Evolutionary conservation across 2,888 invertebrate species (phyloP).

Genomic region (Melieria picta): DNA sequence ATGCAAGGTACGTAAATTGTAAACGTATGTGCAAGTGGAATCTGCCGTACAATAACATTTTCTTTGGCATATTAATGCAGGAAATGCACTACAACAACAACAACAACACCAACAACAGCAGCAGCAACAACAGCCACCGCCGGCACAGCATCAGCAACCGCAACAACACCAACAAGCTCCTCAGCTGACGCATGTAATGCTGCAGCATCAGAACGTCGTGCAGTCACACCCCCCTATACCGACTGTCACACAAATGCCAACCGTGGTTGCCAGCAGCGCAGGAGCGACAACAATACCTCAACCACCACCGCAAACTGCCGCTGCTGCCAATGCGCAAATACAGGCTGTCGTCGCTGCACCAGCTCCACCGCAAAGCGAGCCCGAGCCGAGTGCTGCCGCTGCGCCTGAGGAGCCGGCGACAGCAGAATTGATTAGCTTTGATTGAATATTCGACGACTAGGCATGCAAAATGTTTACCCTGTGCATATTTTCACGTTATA

Average conservation of each 20-base stretch:
- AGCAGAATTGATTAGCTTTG: conserved; percentile 84
- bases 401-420: conserved; percentile 70
- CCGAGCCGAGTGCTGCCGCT: conserved; percentile 55
- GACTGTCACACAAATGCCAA: conserved; percentile 40
- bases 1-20: conserved; percentile 13
- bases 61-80: no score
- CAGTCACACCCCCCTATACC: conserved; percentile 47
- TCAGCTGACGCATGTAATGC: conserved; percentile 48
- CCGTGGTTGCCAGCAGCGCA: conserved; percentile 19
- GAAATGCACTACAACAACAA: no score
- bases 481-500: not conserved
- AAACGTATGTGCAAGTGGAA: no score
- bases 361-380: conserved; percentile 59
- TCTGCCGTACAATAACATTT: no score
- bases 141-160: conserved; percentile 34
- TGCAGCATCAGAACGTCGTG: conserved; percentile 48
- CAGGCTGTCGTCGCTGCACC: conserved; percentile 58
- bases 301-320: conserved; percentile 34
- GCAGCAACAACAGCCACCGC: conserved; percentile 24
- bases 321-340: conserved; percentile 47
- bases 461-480: not conserved
- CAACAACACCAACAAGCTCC: conserved; percentile 42
- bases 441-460: conserved; percentile 67
- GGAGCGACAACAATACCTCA: conserved; percentile 36
- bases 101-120: conserved; percentile 13